Base-by-base conservation (phyloP, 2,888 invertebrate genomes). In the Vandiemenella viatica region DNA sequence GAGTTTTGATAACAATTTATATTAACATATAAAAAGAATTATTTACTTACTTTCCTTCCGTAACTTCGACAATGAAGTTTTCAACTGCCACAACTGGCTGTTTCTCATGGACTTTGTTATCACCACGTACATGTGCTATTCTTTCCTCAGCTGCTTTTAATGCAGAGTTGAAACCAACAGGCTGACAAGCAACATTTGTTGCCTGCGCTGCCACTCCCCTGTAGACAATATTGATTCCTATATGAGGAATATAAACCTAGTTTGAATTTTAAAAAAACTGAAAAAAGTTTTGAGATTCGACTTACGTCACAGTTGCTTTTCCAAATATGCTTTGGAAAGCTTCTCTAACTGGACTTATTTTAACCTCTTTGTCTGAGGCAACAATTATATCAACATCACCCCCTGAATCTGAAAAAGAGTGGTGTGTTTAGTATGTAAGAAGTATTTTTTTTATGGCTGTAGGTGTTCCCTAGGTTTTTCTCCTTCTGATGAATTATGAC, bases 241-340 rank as follows among this genome's bases (percentile, higher is more conserved):
- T n/a, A 13, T 3, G 3, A 32, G 3, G 32, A 13, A 13, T 32
- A 13, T 32, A 2, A 13, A 3, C 4, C 3, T 13, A 32, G 10
- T 32, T 13, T 32, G 32, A 32, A 32, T 10, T n/a, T n/a, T 32
- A 32, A 2, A 32, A 32, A 46, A 21, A 3, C 8, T 10, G 13
- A 13, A 21, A 22, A 18, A 15, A 46, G 42, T 26, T 38, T 18
- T 38, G 23, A 32, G 32, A 55, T 20, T 22, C 37, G 38, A 62
- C 76, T 74, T 69, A 82, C 83, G 74, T 71, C 19, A 88, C 80
- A 55, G 82, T 83, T 1, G 84, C 86, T 65, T 80, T 80, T 4
- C 86, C 86, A 67, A 89, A 87, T 1, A 83, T 75, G 32, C 71
- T 67, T 62, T 86, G 85, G 60, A 88, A 86, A 38, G 85, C 87